A percentile compares a stretch with the other conserved stretches of the same genome.
phyloP scores from a whole-genome alignment of 2,113 vertebrate species.

The Micromys minutus region DNA sequence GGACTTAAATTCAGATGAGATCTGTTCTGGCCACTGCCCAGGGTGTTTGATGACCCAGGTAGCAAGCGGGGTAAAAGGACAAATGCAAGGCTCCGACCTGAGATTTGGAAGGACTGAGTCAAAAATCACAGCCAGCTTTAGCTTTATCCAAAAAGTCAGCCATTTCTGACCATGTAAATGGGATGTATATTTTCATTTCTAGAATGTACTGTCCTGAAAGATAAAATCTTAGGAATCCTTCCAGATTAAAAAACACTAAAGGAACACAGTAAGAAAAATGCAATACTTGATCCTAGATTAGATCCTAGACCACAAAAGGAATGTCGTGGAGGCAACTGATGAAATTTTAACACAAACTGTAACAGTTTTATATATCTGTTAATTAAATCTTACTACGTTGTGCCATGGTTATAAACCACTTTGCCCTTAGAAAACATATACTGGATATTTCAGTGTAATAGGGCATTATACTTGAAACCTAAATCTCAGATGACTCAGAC shows the following conservation, averaged over 20 bases:
- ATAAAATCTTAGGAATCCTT: background rate
- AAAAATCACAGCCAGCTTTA: conserved; percentile 28
- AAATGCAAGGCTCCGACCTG: background rate
- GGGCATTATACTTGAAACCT: background rate
- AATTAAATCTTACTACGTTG: conserved; percentile 23
- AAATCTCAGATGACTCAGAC: conserved; percentile 18
- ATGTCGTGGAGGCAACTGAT: background rate
- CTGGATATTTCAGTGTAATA: conserved; percentile 14
- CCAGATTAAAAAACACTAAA: conserved; percentile 57
- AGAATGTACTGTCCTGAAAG: background rate
- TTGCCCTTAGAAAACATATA: conserved; percentile 8
- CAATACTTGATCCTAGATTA: background rate
- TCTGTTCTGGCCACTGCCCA: conserved; percentile 48
- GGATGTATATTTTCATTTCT: conserved; percentile 9
- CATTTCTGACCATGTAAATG: background rate
- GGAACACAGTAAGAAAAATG: background rate
- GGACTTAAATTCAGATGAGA: conserved; percentile 53
- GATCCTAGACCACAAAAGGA: conserved; percentile 7
- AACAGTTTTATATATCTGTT: background rate
- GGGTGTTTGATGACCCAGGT: conserved; percentile 27
- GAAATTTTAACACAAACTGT: background rate
- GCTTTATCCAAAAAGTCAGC: conserved; percentile 11
- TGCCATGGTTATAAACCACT: background rate
- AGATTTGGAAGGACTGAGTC: background rate
- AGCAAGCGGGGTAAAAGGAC: conserved; percentile 6